These are phyloP conservation scores for Grammomys surdaster DNA, from an alignment of 2,113 vertebrate genomes.

Conservation along the genomic window DNA sequence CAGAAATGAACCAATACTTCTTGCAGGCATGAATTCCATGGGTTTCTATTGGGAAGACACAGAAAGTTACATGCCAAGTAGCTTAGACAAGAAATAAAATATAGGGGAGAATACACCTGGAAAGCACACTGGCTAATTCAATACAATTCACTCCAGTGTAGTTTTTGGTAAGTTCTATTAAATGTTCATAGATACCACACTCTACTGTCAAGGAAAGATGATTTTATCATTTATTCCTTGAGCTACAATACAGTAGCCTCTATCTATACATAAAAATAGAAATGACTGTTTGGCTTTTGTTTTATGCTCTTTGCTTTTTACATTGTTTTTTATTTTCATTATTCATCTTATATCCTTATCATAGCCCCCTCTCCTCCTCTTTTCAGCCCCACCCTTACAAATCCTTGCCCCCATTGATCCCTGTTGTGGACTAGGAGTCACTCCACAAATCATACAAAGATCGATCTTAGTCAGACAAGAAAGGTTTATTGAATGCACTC, in stretches of 20 bases:
- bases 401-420: no score
- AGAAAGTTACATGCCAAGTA: not conserved
- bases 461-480: no score
- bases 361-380: no score
- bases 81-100: not conserved
- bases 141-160: not conserved
- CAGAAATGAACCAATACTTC: not conserved
- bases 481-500: no score
- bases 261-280: not conserved
- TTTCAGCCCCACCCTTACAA: no score
- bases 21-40: not conserved
- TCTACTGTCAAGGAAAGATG: not conserved
- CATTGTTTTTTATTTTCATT: no score
- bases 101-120: accelerated
- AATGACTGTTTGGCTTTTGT: not conserved
- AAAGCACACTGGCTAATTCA: not conserved
- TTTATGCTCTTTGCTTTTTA: no score
- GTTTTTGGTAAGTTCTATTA: not conserved
- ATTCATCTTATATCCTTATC: no score
- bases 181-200: not conserved
- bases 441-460: no score
- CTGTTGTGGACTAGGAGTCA: no score
- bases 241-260: not conserved
- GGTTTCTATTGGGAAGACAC: not conserved
- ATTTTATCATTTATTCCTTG: not conserved